These are phyloP conservation scores for Halcyon smyrnensis DNA, from an alignment of 2,797 vertebrate genomes.

Conservation along the genomic window DNA sequence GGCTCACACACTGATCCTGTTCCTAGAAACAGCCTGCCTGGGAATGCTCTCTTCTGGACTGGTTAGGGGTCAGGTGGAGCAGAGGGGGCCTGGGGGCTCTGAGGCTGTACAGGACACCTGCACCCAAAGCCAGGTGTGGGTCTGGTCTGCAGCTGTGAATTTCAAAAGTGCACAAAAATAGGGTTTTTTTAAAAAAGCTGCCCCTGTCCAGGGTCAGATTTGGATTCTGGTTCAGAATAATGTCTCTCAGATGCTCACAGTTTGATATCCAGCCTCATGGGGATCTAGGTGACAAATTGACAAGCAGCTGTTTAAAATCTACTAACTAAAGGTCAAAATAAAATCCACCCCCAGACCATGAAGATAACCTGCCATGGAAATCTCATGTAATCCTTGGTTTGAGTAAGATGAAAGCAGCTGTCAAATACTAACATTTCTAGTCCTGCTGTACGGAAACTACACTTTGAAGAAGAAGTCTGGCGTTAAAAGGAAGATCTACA, in stretches of 20 bases:
- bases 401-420: neutral
- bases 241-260: neutral
- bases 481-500: neutral
- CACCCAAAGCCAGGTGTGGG: neutral
- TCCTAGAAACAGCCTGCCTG: constrained; percentile 47
- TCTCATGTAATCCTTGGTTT: neutral
- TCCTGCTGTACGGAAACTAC: neutral
- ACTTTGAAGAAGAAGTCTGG: neutral
- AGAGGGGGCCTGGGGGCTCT: neutral
- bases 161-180: neutral
- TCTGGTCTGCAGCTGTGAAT: neutral
- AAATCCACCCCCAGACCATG: neutral
- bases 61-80: neutral
- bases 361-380: neutral
- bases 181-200: neutral
- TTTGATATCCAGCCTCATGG: neutral
- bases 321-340: neutral
- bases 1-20: neutral
- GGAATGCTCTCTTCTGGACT: neutral
- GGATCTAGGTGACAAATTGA: neutral
- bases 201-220: neutral
- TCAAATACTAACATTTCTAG: neutral
- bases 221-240: neutral
- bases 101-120: neutral
- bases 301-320: neutral